These are phyloP conservation scores for Stylophora pistillata DNA, from an alignment of 64 coral and sea anemone genomes.

Conservation along the genomic window DNA sequence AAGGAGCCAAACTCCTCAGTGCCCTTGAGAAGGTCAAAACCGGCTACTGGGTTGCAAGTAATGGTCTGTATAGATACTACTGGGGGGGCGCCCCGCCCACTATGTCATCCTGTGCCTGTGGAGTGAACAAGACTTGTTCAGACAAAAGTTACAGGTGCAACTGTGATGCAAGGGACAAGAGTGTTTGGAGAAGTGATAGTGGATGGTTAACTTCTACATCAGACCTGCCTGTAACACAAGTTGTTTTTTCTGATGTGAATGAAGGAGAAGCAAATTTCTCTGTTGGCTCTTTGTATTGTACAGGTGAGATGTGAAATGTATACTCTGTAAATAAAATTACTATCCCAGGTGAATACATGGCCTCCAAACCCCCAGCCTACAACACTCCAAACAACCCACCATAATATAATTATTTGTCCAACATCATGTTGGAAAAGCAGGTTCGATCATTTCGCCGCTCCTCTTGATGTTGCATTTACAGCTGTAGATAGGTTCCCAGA, in stretches of 20 bases:
- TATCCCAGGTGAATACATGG: no score
- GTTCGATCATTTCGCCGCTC: no score
- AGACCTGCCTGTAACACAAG: conserved; percentile 71
- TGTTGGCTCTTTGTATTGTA: conserved; percentile 73
- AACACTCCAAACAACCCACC: no score
- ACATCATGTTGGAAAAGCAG: no score
- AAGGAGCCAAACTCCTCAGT: conserved; percentile 53
- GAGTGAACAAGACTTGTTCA: conserved; percentile 47
- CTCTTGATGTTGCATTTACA: no score
- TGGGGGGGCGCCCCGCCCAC: conserved; percentile 72
- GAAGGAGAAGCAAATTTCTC: conserved; percentile 70
- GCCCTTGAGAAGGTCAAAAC: background rate
- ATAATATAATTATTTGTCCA: no score
- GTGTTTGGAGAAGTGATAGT: conserved; percentile 45
- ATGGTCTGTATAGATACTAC: conserved; percentile 60
- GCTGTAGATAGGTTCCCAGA: no score
- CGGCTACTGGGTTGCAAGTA: conserved; percentile 67
- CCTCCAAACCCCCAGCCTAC: no score
- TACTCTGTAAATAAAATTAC: no score
- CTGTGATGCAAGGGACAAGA: conserved; percentile 72
- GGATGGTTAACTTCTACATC: conserved; percentile 53
- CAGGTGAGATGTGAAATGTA: conserved; percentile 33
- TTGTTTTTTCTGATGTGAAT: conserved; percentile 64
- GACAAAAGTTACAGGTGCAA: conserved; percentile 54
- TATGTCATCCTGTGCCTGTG: conserved; percentile 63